Evolutionary conservation across 2,888 invertebrate species (phyloP), one percentile per base, ranked within the genome.

Genomic region (Tanypteryx hageni): DNA sequence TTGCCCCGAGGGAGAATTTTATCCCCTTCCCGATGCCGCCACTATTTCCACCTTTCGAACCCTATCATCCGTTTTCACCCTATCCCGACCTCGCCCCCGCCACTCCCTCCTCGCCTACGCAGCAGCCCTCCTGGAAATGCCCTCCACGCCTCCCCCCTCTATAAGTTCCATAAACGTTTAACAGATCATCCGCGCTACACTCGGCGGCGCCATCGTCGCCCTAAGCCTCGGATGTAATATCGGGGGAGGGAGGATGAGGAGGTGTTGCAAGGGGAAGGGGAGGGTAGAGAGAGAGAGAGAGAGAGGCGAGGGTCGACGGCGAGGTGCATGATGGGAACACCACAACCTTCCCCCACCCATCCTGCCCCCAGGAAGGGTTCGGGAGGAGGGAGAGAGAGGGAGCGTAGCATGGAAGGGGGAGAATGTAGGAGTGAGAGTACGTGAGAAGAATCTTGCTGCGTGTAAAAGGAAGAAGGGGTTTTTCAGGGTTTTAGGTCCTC

Each of bases 121-220:
- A 31, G 44, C 64, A 89, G 61, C n/a, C 89, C 89, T 44, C 31
- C 86, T 61, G 86, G 64, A 89, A 89, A 89, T 64, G 61, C 64
- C 56, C 31, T 64, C 31, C 9, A 76, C 13, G 9, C n/a, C 7
- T 13, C 22, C 11, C 89, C 64, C 18, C 89, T 5, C 31, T 44
- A 9, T n/a, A 14, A 89, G 89, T 89, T 68, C 89, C 89, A 68
- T 68, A 68, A 89, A 89, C 89, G 89, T 64, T 89, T 89, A 89
- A 44, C 89, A 64, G 89, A 89, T 89, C 89, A 89, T 89, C 89
- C 68, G 64, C 31, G 57, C 27, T 13, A 89, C 56, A 57, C 31
- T 16, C 44, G 64, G 59, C 11, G 64, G 89, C 27, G 61, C 61
- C 61, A 11, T 31, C 86, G 86, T 59, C 86, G 86, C 16, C 64